Percentiles rank a stretch among this genome's conserved stretches.
Evolutionary conservation across 2,888 invertebrate species (phyloP).

Genomic region (Andrena fulva): DNA sequence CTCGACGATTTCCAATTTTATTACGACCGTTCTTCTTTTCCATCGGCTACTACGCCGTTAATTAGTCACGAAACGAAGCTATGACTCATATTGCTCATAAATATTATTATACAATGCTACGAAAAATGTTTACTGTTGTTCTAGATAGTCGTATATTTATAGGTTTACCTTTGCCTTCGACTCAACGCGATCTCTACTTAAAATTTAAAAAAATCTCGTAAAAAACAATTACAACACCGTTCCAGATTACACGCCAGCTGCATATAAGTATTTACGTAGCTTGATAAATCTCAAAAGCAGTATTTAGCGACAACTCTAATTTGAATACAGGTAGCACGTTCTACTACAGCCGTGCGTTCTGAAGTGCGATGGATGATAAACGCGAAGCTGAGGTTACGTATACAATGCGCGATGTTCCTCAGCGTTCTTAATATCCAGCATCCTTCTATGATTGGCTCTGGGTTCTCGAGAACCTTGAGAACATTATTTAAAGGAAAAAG

Average conservation of each 20-base stretch:
- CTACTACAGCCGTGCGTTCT: not conserved
- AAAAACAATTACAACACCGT: no score
- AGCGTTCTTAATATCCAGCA: no score
- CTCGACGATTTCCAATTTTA: conserved; percentile 36
- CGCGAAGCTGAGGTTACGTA: not conserved
- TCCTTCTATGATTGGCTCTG: no score
- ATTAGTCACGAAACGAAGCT: conserved; percentile 9
- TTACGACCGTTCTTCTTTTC: conserved; percentile 34
- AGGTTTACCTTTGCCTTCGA: not conserved
- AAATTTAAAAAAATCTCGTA: not conserved
- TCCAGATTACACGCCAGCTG: no score
- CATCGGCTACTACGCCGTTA: conserved; percentile 3
- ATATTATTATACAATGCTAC: not conserved
- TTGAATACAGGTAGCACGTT: not conserved
- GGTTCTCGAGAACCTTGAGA: no score
- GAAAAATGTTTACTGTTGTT: not conserved
- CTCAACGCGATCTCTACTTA: not conserved
- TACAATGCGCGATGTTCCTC: no score
- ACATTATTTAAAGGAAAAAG: no score
- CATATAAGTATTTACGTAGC: no score
- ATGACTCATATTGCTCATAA: not conserved
- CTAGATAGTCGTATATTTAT: no score
- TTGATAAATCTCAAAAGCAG: not conserved
- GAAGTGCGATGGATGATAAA: conserved; percentile 1
- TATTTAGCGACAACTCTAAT: not conserved